These are phyloP conservation scores for Dicaeum eximium DNA, from an alignment of 2,113 vertebrate species.

Conservation along the genomic window DNA sequence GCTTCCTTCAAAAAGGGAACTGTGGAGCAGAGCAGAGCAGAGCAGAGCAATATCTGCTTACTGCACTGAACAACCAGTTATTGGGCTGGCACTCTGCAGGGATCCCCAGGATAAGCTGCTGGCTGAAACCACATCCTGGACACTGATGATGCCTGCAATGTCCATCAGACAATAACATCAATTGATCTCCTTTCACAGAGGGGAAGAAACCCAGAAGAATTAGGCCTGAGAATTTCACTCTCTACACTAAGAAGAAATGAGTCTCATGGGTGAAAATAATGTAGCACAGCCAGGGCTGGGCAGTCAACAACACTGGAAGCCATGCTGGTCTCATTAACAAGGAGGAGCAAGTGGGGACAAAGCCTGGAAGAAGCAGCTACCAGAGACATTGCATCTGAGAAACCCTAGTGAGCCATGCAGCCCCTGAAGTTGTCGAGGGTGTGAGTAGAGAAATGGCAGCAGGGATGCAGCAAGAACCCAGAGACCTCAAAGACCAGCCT, in stretches of 20 bases:
- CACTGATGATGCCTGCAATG: background rate
- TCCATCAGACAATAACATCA: background rate
- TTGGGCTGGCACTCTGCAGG: background rate
- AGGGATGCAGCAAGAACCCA: background rate
- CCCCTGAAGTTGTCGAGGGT: background rate
- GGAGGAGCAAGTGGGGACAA: background rate
- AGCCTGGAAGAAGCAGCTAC: background rate
- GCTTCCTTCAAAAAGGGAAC: background rate
- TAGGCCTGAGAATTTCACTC: background rate
- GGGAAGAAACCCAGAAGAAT: background rate
- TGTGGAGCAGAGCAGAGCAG: background rate
- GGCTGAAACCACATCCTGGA: background rate
- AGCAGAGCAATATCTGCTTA: background rate
- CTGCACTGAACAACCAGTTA: background rate
- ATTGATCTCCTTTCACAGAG: background rate
- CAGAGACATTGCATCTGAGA: background rate
- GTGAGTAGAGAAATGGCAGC: accelerated
- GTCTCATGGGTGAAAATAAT: background rate
- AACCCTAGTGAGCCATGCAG: accelerated
- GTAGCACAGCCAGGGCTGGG: background rate
- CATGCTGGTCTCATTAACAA: background rate
- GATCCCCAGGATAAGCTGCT: background rate
- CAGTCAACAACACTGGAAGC: background rate
- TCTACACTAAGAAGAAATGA: background rate
- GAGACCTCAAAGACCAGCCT: background rate